Conservation (phyloP, 1,140 invertebrate genomes). For the Leptinotarsa lineolata region DNA sequence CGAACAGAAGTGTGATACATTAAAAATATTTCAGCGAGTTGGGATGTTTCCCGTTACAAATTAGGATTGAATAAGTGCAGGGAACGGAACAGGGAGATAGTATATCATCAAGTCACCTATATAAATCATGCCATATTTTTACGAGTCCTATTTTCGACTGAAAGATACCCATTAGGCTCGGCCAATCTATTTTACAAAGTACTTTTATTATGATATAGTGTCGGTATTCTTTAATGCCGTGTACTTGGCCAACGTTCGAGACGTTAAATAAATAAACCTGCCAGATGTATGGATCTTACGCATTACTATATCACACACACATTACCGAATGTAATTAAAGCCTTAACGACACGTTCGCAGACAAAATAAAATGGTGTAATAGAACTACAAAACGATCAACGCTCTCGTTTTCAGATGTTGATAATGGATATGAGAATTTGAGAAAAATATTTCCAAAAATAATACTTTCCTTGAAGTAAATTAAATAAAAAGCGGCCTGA, state of each 20-base stretch:
- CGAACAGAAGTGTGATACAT: too few species aligned
- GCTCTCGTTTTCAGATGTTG: not conserved
- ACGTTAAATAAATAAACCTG: slow-evolving; percentile 29
- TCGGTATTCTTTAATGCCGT: slow-evolving; percentile 26
- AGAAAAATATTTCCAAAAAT: too few species aligned
- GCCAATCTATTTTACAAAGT: slow-evolving; percentile 32
- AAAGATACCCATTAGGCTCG: slow-evolving; percentile 29
- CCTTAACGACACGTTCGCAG: slow-evolving; percentile 20
- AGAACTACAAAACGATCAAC: slow-evolving; percentile 6
- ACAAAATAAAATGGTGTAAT: slow-evolving; percentile 17
- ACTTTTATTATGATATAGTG: slow-evolving; percentile 32
- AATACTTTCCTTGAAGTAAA: too few species aligned
- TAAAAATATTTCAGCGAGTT: too few species aligned
- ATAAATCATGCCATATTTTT: slow-evolving; percentile 24
- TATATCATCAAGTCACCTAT: not conserved
- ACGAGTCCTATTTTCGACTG: slow-evolving; percentile 25
- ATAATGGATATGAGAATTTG: not conserved
- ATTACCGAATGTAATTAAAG: slow-evolving; percentile 22
- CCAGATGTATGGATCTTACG: slow-evolving; percentile 13
- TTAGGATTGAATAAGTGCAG: too few species aligned
- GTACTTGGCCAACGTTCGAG: slow-evolving; percentile 7
- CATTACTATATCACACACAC: not conserved
- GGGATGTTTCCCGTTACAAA: too few species aligned
- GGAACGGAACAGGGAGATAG: too few species aligned
- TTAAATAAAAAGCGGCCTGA: too few species aligned